Conservation (phyloP, 2,888 invertebrate species). For the Protophormia terraenovae region DNA sequence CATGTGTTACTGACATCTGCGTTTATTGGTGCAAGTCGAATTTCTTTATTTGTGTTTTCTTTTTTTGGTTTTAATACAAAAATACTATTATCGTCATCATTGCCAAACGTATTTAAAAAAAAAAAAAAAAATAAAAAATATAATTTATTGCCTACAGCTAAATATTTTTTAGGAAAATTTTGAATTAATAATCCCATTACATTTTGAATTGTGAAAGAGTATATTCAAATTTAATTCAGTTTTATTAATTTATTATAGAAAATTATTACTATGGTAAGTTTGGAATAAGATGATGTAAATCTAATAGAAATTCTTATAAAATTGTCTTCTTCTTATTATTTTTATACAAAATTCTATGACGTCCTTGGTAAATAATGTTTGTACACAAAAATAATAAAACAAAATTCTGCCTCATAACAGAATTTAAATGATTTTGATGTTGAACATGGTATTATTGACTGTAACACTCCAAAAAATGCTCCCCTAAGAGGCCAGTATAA, state of each 20-base stretch:
- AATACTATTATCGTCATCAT: not conserved
- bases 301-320: not conserved
- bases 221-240: not conserved
- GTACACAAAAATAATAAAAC: not conserved
- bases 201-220: not conserved
- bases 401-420: not conserved
- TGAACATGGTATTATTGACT: constrained; percentile 82
- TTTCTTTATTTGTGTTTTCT: not conserved
- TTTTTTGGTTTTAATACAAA: not conserved
- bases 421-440: constrained; percentile 75
- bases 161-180: not conserved
- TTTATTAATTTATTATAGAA: not conserved
- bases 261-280: constrained; percentile 52
- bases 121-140: not conserved
- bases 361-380: constrained; percentile 22
- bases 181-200: not conserved
- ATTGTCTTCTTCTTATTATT: not conserved
- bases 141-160: constrained; percentile 3
- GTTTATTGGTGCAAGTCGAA: constrained; percentile 26
- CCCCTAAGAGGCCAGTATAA: constrained; percentile 85
- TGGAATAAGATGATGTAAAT: constrained; percentile 40
- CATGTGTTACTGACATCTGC: constrained; percentile 34
- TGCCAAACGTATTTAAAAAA: constrained; percentile 32
- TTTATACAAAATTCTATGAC: too few relatives aligned
- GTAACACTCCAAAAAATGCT: constrained; percentile 83